Conservation (phyloP, 2,888 invertebrate genomes). For the Anticlea derivata region DNA sequence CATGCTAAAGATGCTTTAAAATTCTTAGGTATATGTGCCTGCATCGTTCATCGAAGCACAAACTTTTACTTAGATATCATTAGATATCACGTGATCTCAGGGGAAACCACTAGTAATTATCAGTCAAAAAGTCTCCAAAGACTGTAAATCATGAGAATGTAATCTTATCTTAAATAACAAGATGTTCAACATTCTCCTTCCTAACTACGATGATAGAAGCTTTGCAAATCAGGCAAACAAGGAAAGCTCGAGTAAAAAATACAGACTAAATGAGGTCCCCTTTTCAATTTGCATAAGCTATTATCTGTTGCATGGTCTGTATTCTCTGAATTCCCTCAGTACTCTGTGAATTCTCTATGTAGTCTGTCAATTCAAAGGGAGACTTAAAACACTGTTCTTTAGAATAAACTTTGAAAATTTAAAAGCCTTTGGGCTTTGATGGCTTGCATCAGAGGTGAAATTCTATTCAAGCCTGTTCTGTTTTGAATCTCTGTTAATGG, state of each 20-base stretch:
- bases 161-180: too few species aligned
- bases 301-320: constrained; percentile 30
- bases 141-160: too few species aligned
- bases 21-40: too few species aligned
- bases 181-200: constrained; percentile 6
- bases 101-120: too few species aligned
- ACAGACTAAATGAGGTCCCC: constrained; percentile 43
- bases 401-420: constrained; percentile 8
- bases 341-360: not conserved
- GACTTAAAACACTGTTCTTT: constrained; percentile 13
- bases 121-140: too few species aligned
- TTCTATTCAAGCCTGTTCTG: constrained; percentile 6
- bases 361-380: constrained; percentile 11
- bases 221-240: constrained; percentile 41
- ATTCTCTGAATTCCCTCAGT: constrained; percentile 9
- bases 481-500: constrained; percentile 1
- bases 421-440: constrained; percentile 4
- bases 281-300: constrained; percentile 51
- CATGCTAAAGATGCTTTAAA: too few species aligned
- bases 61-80: too few species aligned
- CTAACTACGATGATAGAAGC: constrained; percentile 38
- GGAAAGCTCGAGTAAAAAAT: constrained; percentile 41
- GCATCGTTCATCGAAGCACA: too few species aligned
- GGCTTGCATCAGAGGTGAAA: constrained; percentile 1
- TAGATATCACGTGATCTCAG: too few species aligned